Evolutionary conservation across 1,140 invertebrate genomes (phyloP), one percentile per base, ranked within the genome.

Genomic region (Rhizoglyphus robini): DNA sequence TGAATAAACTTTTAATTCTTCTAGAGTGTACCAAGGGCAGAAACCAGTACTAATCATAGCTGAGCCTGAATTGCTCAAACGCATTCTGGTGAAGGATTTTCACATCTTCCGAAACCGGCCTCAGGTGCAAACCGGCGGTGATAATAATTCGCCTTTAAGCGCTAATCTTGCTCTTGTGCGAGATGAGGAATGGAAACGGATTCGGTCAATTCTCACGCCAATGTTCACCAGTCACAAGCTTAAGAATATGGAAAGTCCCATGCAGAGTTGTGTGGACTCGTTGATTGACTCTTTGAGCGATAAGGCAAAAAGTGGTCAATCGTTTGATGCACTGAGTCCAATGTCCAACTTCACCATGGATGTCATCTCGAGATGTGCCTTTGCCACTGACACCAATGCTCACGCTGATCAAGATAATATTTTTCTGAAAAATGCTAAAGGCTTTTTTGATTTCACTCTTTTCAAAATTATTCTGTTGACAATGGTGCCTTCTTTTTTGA

Each of bases 201-300:
- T 83, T 2, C 73, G 83, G 29, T 74, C 69, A 23, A 78, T 78
- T 49, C 71, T 83, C 0, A 77, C 79, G 3, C 79, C 81, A 27
- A 76, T 81, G 4, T 83, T 83, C 67, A 81, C 81, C 32, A 70
- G 77, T 66, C 78, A 76, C 0, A 83, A 82, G 71, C 75, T 83
- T 67, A 83, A 80, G 70, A 73, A 74, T n/a, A 80, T 82, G 78
- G 80, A 81, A 15, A 4, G n/a, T 27, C 3, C 41, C 51, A 61
- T 68, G 4, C n/a, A 54, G 18, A 15, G 18, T n/a, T 60, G 65
- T 32, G 54, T 20, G 23, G 15, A 54, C 13, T 36, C 38, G 25
- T 27, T 65, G 57, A 29, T 63, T n/a, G 8, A 65, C 1, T 23
- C 41, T 1, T 13, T 65, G 1, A 29, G 11, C 1, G 18, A 36